Conservation (phyloP, 92 coral and sea anemone genomes). For the Micromussa lordhowensis region DNA sequence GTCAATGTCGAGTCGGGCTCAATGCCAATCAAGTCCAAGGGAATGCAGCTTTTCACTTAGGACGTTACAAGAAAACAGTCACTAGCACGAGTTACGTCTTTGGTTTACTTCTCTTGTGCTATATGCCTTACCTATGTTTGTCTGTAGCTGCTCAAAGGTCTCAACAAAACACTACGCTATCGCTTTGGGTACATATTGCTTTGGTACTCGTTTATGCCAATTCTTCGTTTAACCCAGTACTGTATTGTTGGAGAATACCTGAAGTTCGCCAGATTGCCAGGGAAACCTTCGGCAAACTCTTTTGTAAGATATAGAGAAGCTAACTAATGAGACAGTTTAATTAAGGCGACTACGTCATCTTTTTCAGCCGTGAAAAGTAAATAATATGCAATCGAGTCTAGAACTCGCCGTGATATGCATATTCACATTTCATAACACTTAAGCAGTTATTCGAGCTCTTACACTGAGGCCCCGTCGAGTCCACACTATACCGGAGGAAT, state of each 20-base stretch:
- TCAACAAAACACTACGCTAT: neutral
- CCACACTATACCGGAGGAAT: too few relatives aligned
- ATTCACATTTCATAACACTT: too few relatives aligned
- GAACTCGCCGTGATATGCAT: too few relatives aligned
- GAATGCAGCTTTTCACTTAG: neutral
- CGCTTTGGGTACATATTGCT: neutral
- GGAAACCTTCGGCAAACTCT: neutral
- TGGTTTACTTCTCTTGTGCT: neutral
- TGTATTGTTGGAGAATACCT: conserved; percentile 9
- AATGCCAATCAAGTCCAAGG: neutral
- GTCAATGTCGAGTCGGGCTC: conserved; percentile 1
- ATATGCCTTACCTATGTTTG: neutral
- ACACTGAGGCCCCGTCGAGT: too few relatives aligned
- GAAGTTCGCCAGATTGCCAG: conserved; percentile 1
- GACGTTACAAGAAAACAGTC: neutral
- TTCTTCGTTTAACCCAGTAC: neutral
- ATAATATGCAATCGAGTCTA: too few relatives aligned
- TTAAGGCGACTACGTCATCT: too few relatives aligned
- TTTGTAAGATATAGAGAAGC: neutral
- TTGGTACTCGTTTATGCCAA: neutral
- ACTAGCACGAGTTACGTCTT: neutral
- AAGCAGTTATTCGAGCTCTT: too few relatives aligned
- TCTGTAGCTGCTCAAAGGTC: neutral
- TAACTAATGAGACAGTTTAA: too few relatives aligned
- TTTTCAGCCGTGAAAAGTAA: too few relatives aligned